These are phyloP conservation scores for Drosophila ananassae DNA, from an alignment of 1,140 invertebrate species.

Conservation along the genomic window DNA sequence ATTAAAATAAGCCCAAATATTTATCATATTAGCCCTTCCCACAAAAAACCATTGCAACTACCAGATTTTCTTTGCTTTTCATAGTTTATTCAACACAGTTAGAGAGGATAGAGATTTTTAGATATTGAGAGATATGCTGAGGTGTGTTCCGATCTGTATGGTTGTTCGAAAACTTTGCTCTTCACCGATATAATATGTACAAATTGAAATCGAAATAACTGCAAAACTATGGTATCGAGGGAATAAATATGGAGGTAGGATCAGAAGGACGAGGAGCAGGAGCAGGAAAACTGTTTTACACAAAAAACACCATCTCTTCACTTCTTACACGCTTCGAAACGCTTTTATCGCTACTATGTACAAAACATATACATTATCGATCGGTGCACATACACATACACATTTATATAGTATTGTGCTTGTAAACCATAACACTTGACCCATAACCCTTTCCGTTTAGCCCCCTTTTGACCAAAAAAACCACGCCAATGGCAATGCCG, in stretches of 20 bases:
- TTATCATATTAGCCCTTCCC: not conserved
- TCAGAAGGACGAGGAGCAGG: slow-evolving; percentile 14
- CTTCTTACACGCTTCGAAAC: slow-evolving; percentile 32
- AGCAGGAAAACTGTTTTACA: slow-evolving; percentile 20
- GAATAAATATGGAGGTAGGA: slow-evolving; percentile 36
- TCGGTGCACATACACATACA: slow-evolving; percentile 18
- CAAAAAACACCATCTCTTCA: slow-evolving; percentile 30
- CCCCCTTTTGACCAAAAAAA: slow-evolving; percentile 41
- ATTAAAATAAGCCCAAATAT: not conserved
- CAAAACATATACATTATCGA: slow-evolving; percentile 49
- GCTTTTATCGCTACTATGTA: slow-evolving; percentile 49
- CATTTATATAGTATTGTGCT: slow-evolving; percentile 3
- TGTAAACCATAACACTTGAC: slow-evolving; percentile 13
- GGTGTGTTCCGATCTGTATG: slow-evolving; percentile 16
- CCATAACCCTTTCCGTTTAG: slow-evolving; percentile 32
- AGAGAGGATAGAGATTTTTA: slow-evolving; percentile 55
- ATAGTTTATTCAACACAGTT: slow-evolving; percentile 73
- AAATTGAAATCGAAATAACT: slow-evolving; percentile 50
- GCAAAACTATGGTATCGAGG: slow-evolving; percentile 39
- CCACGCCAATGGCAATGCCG: slow-evolving; percentile 25
- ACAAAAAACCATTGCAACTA: slow-evolving; percentile 33
- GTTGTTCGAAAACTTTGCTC: slow-evolving; percentile 17
- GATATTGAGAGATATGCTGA: slow-evolving; percentile 70
- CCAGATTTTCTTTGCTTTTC: slow-evolving; percentile 54
- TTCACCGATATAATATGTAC: slow-evolving; percentile 60